Evolutionary conservation across 2,888 invertebrate genomes (phyloP).

Genomic region (Mycalesis mineus): DNA sequence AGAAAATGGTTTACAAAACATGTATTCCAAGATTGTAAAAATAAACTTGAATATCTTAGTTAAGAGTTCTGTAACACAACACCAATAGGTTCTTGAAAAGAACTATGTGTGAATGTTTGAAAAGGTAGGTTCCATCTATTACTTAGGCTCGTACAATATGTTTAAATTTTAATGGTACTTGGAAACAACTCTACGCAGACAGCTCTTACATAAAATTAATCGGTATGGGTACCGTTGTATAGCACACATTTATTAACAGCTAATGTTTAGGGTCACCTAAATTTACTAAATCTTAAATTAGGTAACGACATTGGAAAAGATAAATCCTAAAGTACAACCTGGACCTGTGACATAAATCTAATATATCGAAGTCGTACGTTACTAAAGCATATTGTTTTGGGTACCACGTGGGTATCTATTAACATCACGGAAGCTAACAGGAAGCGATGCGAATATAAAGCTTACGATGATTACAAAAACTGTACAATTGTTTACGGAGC

Average conservation of each 20-base stretch:
- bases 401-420: conserved; percentile 50
- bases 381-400: conserved; percentile 61
- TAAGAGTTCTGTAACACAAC: no score
- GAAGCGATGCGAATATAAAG: conserved; percentile 60
- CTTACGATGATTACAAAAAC: conserved; percentile 33
- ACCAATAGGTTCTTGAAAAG: no score
- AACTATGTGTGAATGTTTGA: no score
- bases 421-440: conserved; percentile 63
- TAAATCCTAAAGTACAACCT: conserved; percentile 71
- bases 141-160: neutral
- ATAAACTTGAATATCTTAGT: no score
- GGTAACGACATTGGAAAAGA: conserved; percentile 67
- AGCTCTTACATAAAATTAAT: conserved; percentile 51
- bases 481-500: conserved; percentile 29
- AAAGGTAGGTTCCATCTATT: neutral
- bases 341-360: conserved; percentile 70
- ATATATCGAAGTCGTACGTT: conserved; percentile 45
- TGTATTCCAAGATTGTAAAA: conserved; percentile 6
- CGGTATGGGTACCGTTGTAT: conserved; percentile 56
- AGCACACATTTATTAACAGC: conserved; percentile 69
- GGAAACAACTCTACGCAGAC: conserved; percentile 49
- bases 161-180: conserved; percentile 25
- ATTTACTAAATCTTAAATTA: conserved; percentile 67
- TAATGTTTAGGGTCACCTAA: conserved; percentile 59
- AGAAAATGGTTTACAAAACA: conserved; percentile 3